phyloP scores from a whole-genome alignment of 2,797 vertebrate species.

The Lacerta viridis region DNA sequence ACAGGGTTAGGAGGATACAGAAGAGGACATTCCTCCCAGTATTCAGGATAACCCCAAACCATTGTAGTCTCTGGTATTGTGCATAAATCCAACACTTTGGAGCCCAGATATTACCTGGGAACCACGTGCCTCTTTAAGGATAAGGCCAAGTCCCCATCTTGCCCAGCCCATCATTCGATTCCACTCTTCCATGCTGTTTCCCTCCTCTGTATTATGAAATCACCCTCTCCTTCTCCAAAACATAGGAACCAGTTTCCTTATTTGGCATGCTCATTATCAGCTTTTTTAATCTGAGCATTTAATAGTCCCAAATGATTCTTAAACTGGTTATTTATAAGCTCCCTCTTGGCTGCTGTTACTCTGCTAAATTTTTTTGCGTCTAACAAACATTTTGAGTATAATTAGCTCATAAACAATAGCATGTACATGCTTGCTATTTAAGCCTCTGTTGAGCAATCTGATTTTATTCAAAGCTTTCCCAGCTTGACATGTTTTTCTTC shows the following conservation, averaged over 20 bases:
- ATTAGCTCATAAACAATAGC: slow-evolving; percentile 7
- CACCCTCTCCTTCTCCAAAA: not conserved
- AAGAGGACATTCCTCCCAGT: no score
- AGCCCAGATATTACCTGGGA: no score
- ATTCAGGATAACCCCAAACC: not conserved
- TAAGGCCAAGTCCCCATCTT: not conserved
- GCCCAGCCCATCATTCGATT: not conserved
- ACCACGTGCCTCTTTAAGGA: not conserved
- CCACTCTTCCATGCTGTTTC: not conserved
- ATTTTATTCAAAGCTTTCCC: slow-evolving; percentile 36
- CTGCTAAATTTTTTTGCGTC: slow-evolving; percentile 29
- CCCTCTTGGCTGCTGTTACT: not conserved
- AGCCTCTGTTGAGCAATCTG: not conserved
- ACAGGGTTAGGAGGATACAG: not conserved
- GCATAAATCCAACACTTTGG: not conserved
- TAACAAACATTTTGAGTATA: slow-evolving; percentile 35
- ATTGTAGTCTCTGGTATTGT: not conserved
- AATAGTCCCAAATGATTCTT: slow-evolving; percentile 38
- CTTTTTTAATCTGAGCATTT: slow-evolving; percentile 12
- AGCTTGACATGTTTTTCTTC: slow-evolving; percentile 39
- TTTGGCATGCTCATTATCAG: not conserved
- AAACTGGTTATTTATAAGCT: slow-evolving; percentile 26
- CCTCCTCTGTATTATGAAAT: not conserved
- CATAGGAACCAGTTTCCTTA: not conserved
- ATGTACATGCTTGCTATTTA: not conserved